phyloP scores from a whole-genome alignment of 2,797 vertebrate genomes.

The Fratercula arctica region DNA sequence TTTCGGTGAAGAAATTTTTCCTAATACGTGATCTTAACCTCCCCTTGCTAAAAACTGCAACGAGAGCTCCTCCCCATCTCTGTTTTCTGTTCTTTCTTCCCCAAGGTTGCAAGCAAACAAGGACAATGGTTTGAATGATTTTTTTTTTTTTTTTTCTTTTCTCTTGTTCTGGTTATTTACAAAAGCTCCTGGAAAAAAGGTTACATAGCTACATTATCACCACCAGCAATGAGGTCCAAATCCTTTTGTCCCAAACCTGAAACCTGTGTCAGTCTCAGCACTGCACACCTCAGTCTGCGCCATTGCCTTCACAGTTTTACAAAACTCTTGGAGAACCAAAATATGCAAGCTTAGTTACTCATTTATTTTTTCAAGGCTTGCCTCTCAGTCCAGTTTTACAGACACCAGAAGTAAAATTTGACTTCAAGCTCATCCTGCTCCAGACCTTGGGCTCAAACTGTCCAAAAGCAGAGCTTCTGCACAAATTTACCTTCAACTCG shows the following conservation, averaged over 20 bases:
- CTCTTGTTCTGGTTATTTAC: background rate
- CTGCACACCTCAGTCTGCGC: no score
- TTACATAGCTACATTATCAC: background rate
- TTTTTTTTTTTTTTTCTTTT: background rate
- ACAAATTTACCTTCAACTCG: background rate
- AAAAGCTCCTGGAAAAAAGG: background rate
- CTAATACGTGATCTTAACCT: no score
- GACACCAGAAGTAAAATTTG: background rate
- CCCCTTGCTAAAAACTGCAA: background rate
- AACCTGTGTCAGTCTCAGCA: background rate
- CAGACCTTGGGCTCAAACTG: background rate
- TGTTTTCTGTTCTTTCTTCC: background rate
- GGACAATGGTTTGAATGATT: accelerated
- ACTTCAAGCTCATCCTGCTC: background rate
- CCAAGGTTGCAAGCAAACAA: background rate
- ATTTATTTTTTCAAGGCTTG: background rate
- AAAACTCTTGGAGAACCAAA: background rate
- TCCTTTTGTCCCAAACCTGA: background rate
- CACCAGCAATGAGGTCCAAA: background rate
- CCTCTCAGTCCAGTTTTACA: background rate
- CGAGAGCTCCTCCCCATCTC: background rate
- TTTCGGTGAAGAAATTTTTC: no score
- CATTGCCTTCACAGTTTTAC: background rate
- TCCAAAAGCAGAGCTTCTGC: background rate
- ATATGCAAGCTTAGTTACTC: background rate